Conservation (phyloP, 2,797 vertebrate genomes). For the Gambusia yucatana region DNA sequence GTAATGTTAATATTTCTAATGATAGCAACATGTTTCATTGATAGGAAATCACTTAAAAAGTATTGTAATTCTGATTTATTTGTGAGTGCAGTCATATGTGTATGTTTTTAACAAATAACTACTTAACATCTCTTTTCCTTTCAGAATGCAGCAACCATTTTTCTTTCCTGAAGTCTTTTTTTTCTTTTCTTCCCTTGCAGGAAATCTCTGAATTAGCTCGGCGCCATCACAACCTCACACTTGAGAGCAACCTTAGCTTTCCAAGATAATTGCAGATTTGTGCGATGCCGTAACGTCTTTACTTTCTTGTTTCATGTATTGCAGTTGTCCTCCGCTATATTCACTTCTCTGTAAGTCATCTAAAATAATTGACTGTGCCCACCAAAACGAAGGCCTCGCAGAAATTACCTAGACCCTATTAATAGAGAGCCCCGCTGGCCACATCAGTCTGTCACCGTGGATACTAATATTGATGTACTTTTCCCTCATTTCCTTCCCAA, state of each 20-base stretch:
- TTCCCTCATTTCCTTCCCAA: constrained; percentile 43
- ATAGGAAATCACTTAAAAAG: neutral
- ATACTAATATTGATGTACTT: constrained; percentile 62
- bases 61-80: neutral
- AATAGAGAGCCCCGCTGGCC: constrained; percentile 43
- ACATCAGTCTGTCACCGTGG: constrained; percentile 65
- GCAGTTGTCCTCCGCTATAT: constrained; percentile 32
- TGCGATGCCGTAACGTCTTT: constrained; percentile 51
- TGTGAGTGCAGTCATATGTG: neutral
- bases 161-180: constrained; percentile 6
- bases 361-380: constrained; percentile 53
- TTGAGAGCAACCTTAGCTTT: constrained; percentile 13
- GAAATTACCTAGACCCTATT: constrained; percentile 30
- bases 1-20: neutral
- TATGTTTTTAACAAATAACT: constrained; percentile 16
- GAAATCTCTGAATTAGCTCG: neutral
- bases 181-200: constrained; percentile 7
- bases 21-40: neutral
- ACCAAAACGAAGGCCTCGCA: constrained; percentile 14
- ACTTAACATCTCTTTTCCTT: constrained; percentile 47
- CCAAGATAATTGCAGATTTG: constrained; percentile 23
- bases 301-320: constrained; percentile 38
- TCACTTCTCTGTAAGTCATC: constrained; percentile 37
- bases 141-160: constrained; percentile 44
- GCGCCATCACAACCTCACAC: neutral